phyloP scores from a whole-genome alignment of 2,797 vertebrate species.

The Sebastes hubbsi region DNA sequence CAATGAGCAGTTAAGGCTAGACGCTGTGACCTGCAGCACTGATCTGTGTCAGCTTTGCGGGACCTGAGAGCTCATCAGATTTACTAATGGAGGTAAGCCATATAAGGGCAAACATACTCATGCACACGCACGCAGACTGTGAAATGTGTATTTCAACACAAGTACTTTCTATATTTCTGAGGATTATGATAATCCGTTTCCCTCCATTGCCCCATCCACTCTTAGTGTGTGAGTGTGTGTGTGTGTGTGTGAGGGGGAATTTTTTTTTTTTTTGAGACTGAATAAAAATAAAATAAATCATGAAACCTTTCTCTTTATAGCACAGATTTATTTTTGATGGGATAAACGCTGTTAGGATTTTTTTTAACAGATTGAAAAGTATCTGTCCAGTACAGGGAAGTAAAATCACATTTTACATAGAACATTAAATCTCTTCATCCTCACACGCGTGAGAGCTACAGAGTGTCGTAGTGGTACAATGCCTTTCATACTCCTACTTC shows the following conservation, averaged over 20 bases:
- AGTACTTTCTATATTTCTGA: conserved; percentile 54
- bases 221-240: neutral
- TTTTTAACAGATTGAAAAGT: conserved; percentile 21
- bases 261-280: neutral
- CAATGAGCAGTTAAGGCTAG: neutral
- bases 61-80: conserved; percentile 40
- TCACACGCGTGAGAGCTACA: neutral
- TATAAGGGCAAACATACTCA: neutral
- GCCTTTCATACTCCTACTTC: neutral
- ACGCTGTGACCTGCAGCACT: conserved; percentile 11
- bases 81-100: conserved; percentile 64
- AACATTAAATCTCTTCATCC: neutral
- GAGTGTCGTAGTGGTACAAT: neutral
- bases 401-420: conserved; percentile 6
- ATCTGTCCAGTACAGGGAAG: conserved; percentile 1
- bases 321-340: conserved; percentile 57
- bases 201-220: conserved; percentile 20
- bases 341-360: conserved; percentile 29
- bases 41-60: conserved; percentile 20
- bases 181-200: conserved; percentile 76
- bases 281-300: neutral
- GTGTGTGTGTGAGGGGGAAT: neutral
- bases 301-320: conserved; percentile 5
- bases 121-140: conserved; percentile 1
- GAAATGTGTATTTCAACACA: conserved; percentile 24